phyloP scores from a whole-genome alignment of 2,888 invertebrate genomes.

The Heliconius charithonia region DNA sequence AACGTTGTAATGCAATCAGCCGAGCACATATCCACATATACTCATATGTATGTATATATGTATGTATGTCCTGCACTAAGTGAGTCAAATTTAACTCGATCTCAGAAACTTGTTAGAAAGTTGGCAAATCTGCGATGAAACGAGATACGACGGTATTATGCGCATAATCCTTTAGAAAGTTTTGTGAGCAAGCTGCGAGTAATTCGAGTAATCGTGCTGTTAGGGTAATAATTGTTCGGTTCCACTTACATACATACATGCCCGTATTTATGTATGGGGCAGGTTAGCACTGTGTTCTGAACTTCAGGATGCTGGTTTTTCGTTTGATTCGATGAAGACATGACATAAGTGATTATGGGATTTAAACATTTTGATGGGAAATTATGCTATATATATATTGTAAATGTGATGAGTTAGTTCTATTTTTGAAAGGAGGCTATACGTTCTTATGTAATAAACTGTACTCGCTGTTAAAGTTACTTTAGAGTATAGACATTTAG shows the following conservation, averaged over 20 bases:
- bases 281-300: neutral
- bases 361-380: too few relatives aligned
- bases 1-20: neutral
- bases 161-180: conserved; percentile 39
- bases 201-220: conserved; percentile 33
- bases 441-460: too few relatives aligned
- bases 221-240: conserved; percentile 27
- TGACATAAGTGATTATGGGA: too few relatives aligned
- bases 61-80: conserved; percentile 31
- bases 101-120: conserved; percentile 41
- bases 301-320: neutral
- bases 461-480: too few relatives aligned
- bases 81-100: conserved; percentile 40
- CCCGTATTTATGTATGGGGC: neutral
- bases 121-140: conserved; percentile 38
- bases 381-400: too few relatives aligned
- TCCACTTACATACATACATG: neutral
- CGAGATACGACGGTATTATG: conserved; percentile 39
- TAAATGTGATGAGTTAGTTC: too few relatives aligned
- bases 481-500: too few relatives aligned
- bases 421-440: too few relatives aligned
- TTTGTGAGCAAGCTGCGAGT: conserved; percentile 31
- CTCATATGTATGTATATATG: neutral
- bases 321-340: neutral
- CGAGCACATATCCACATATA: neutral